phyloP scores from a whole-genome alignment of 2,797 vertebrate species.

The Cyprinella venusta region DNA sequence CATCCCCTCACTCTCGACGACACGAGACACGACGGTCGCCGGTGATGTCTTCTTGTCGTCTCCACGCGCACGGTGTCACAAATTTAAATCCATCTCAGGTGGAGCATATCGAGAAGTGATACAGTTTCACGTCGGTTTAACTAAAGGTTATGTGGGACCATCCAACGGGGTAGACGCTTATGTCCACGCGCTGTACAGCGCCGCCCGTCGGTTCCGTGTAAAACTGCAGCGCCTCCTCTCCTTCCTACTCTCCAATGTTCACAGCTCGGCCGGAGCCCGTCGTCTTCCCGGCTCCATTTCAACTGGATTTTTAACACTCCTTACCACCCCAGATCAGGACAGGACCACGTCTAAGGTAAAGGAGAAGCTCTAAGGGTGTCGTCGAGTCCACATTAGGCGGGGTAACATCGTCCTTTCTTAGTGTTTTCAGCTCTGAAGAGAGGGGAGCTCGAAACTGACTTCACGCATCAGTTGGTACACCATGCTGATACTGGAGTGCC shows the following conservation, averaged over 20 bases:
- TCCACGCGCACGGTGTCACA: neutral
- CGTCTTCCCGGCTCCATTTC: slow-evolving; percentile 72
- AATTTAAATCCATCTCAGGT: neutral
- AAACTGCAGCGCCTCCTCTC: slow-evolving; percentile 72
- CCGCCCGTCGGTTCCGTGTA: slow-evolving; percentile 71
- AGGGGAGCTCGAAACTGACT: slow-evolving; percentile 74
- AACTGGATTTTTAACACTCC: slow-evolving; percentile 74
- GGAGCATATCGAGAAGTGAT: neutral
- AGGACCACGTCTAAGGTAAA: slow-evolving; percentile 82
- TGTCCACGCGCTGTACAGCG: slow-evolving; percentile 66
- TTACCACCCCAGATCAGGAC: slow-evolving; percentile 78
- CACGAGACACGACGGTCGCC: neutral
- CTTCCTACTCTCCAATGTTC: slow-evolving; percentile 73
- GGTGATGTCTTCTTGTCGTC: neutral
- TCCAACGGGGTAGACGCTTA: neutral
- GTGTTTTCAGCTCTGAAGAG: slow-evolving; percentile 75
- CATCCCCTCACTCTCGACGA: neutral
- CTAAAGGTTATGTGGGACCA: neutral
- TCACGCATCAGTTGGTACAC: slow-evolving; percentile 84
- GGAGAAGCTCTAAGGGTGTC: slow-evolving; percentile 64
- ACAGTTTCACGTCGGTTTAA: neutral
- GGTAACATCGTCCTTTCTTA: slow-evolving; percentile 75
- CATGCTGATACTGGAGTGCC: slow-evolving; percentile 74
- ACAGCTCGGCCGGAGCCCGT: slow-evolving; percentile 73
- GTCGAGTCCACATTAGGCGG: slow-evolving; percentile 51